These are phyloP conservation scores for Heliothis subflexa DNA, from an alignment of 1,140 invertebrate species.

Conservation along the genomic window DNA sequence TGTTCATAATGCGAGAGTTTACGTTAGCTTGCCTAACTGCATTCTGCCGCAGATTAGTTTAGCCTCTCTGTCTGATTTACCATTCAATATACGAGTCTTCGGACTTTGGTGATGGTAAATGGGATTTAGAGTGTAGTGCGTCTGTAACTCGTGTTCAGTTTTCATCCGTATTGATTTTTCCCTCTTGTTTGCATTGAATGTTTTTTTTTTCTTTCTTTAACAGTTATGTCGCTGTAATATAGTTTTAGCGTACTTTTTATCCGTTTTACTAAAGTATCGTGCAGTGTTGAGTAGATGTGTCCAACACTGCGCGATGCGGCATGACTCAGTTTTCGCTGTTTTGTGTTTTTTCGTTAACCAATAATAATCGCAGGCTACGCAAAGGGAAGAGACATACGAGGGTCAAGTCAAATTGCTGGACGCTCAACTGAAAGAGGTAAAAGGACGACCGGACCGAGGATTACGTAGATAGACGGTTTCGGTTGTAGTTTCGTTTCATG, in stretches of 20 bases:
- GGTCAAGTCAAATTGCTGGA: slow-evolving; percentile 97
- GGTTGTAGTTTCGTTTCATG: slow-evolving; percentile 75
- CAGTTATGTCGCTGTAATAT: slow-evolving; percentile 63
- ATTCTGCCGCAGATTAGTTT: slow-evolving; percentile 77
- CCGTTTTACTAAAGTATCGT: slow-evolving; percentile 58
- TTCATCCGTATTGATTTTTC: slow-evolving; percentile 56
- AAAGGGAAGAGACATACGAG: slow-evolving; percentile 98
- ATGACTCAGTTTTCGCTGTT: slow-evolving; percentile 79
- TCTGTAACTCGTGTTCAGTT: slow-evolving; percentile 63
- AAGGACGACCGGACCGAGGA: slow-evolving; percentile 56
- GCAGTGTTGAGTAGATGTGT: slow-evolving; percentile 56
- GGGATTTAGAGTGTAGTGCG: slow-evolving; percentile 67
- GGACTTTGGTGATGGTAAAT: slow-evolving; percentile 57
- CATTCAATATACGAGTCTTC: slow-evolving; percentile 33
- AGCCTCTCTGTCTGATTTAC: slow-evolving; percentile 63
- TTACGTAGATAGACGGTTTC: slow-evolving; percentile 77
- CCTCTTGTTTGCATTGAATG: slow-evolving; percentile 64
- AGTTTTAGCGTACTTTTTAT: slow-evolving; percentile 61
- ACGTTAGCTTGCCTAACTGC: slow-evolving; percentile 81
- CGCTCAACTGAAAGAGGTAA: slow-evolving; percentile 97
- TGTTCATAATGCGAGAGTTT: slow-evolving; percentile 73
- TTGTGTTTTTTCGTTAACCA: slow-evolving; percentile 78
- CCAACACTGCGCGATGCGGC: slow-evolving; percentile 67
- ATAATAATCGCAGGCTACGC: slow-evolving; percentile 92
- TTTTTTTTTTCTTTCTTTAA: slow-evolving; percentile 61